Evolutionary conservation across 2,113 vertebrate genomes (phyloP), one percentile per base, ranked within the genome.

Genomic region (Oenanthe melanoleuca): DNA sequence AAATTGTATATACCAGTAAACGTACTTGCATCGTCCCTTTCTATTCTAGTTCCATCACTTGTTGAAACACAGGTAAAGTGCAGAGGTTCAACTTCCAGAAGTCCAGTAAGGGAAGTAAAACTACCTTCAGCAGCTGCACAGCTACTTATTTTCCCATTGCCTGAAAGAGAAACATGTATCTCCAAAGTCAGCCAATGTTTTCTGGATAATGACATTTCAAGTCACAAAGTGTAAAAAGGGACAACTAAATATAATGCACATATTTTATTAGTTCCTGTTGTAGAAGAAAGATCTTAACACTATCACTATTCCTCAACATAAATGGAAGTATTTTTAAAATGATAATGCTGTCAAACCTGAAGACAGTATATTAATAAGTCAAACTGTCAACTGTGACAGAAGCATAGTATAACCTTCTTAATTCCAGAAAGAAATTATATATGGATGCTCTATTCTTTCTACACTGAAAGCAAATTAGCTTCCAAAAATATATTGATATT

Each of bases 11-110:
- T 98, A 99, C 99, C 99, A 96, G 99, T 99, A 98, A 99, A 99
- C 99, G 99, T 99, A 99, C 99, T 99, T 98, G 99, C 99, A 97
- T 99, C 99, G 94, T 99, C 99, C 97, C 99, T 99, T 97, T 99
- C 99, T 98, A 99, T 99, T 96, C 99, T 98, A 74, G 99, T 99
- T 89, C 99, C 99, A 94, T 99, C 99, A 96, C 99, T 99, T 86
- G 99, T 99, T 92, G 99, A 99, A 97, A 99, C 99, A 92, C 99
- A 99, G 86, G 98, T 99, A 97, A 99, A 99, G 97, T 99, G 99
- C 97, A 99, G 97, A 82, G 99, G 99, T 95, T 99, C 99, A 67
- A 99, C 99, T 98, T 99, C 99, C 65, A 99, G 97, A 60, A 99
- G 99, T 47, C 99, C 99, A 29, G 99, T 99, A 61, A 99, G 98